Evolutionary conservation across 2,113 vertebrate species (phyloP), one percentile per base, ranked within the genome.

Genomic region (Arvicanthis niloticus): DNA sequence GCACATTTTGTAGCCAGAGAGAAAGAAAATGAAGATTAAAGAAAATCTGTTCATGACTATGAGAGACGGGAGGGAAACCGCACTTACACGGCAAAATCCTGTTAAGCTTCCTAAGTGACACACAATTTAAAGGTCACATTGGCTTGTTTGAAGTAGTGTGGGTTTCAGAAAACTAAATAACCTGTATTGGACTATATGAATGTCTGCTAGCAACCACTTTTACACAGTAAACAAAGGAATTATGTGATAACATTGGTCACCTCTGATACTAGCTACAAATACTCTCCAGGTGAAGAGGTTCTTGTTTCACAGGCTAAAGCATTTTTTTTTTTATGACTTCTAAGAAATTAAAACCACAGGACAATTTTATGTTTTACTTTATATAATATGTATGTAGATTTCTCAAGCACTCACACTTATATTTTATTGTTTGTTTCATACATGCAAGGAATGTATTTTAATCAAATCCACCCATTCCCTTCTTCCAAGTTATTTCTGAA

Each of bases 11-110:
- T 96, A 97, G 91, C 60, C 95, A 91, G 48, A 86, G 88, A 95
- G 81, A 86, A 87, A 95, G 94, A 96, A 98, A 97, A 97, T 31
- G 51, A 70, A 97, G 95, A 96, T 93, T 56, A 98, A 98, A 97
- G 93, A 76, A 93, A 97, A 92, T 67, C 81, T 95, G 95, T 58
- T 94, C 92, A 95, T 95, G 87, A 91, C 53, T 48, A 48, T 48
- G 68, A 60, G 26, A 40, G n/a, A 84, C 81, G 51, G 56, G 24
- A 37, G 37, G 58, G 10, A 78, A 96, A 94, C 58, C 56, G 77
- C 81, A 85, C 81, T 95, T 48, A 91, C 29, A 72, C 21, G 90
- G 60, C 68, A 53, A 53, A 95, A 94, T 15, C 62, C 29, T 67
- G 42, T 97, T 94, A 93, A 88, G 70, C 93, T 96, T 97, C 91